phyloP scores from a whole-genome alignment of 2,888 invertebrate species.

The Harpagoxenus sublaevis region DNA sequence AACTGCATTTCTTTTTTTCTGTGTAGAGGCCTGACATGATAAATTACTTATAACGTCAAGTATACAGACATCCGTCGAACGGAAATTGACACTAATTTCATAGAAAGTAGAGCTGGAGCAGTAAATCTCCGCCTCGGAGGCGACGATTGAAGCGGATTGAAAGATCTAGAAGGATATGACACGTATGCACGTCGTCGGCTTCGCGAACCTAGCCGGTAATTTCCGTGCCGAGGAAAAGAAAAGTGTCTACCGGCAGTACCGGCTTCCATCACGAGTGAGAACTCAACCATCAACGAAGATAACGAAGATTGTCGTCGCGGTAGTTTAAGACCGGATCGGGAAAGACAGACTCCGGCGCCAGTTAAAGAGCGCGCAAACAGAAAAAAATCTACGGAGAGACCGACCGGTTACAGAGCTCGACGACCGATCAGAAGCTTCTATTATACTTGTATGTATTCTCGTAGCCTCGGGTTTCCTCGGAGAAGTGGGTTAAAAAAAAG shows the following conservation, averaged over 20 bases:
- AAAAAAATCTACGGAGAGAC: slow-evolving; percentile 57
- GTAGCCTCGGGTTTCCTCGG: slow-evolving; percentile 31
- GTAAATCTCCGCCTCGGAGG: slow-evolving; percentile 5
- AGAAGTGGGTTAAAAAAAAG: slow-evolving; percentile 59
- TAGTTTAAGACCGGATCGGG: slow-evolving; percentile 31
- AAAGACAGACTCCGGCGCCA: slow-evolving; percentile 58
- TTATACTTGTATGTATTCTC: not conserved
- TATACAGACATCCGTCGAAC: not conserved
- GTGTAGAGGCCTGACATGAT: not conserved
- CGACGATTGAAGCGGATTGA: not conserved
- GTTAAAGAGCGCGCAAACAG: slow-evolving; percentile 55
- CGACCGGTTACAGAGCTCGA: slow-evolving; percentile 45
- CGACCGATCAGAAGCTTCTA: slow-evolving; percentile 44
- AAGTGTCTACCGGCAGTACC: slow-evolving; percentile 3
- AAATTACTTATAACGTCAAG: slow-evolving; percentile 1
- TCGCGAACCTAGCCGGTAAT: not conserved
- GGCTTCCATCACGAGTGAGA: not conserved
- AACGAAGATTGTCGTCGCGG: not conserved
- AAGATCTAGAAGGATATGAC: slow-evolving; percentile 4
- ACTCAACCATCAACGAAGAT: slow-evolving; percentile 2
- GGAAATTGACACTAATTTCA: slow-evolving; percentile 25
- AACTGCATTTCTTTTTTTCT: too few relatives aligned
- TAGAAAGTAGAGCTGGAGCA: slow-evolving; percentile 10
- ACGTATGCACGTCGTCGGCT: not conserved
- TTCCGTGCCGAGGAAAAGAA: slow-evolving; percentile 39